These are phyloP conservation scores for Neoarius graeffei DNA, from an alignment of 2,113 vertebrate species.

Conservation along the genomic window DNA sequence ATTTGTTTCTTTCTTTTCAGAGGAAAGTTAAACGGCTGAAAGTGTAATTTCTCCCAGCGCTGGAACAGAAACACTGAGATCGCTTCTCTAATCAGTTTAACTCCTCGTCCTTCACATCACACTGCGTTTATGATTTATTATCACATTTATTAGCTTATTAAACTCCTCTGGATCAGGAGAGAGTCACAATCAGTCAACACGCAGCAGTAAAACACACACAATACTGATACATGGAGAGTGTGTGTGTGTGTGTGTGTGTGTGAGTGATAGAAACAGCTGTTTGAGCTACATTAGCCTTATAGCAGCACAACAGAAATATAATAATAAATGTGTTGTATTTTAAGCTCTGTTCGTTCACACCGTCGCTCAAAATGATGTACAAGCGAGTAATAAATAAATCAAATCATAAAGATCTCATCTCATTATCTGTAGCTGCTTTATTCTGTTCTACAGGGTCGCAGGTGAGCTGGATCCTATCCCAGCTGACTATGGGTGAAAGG, in stretches of 20 bases:
- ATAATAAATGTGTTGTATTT: too few relatives aligned
- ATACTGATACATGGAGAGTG: neutral
- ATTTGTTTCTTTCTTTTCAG: neutral
- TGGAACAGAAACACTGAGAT: neutral
- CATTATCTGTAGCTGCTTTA: too few relatives aligned
- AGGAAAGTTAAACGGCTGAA: neutral
- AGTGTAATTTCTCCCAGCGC: neutral
- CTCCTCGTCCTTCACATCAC: slow-evolving; percentile 1
- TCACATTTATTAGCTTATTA: slow-evolving; percentile 5
- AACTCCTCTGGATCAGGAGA: neutral
- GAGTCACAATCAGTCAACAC: neutral
- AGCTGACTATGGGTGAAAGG: too few relatives aligned
- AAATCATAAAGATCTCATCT: too few relatives aligned
- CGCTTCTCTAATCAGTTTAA: neutral
- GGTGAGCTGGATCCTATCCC: too few relatives aligned
- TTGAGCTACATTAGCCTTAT: too few relatives aligned
- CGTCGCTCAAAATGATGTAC: too few relatives aligned
- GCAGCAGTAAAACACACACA: neutral
- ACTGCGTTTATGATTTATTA: neutral
- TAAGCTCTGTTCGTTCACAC: too few relatives aligned
- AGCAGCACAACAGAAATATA: neutral
- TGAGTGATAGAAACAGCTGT: too few relatives aligned
- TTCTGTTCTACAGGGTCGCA: too few relatives aligned
- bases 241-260: neutral
- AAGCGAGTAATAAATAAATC: too few relatives aligned